These are phyloP conservation scores for Atherinomorus stipes DNA, from an alignment of 2,113 vertebrate species.

Conservation along the genomic window DNA sequence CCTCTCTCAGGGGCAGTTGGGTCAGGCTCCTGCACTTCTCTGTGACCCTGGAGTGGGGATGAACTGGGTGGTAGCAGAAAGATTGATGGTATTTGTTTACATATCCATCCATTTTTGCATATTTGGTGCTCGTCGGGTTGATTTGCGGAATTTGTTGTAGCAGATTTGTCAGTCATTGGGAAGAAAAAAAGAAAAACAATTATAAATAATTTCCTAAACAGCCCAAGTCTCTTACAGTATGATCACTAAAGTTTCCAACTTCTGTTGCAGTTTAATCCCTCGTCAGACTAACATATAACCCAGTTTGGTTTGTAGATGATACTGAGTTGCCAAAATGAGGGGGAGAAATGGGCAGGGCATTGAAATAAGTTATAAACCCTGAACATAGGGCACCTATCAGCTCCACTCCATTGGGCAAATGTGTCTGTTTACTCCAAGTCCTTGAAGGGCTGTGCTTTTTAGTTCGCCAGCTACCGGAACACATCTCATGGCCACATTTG, in stretches of 20 bases:
- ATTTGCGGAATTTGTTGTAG: too few species aligned
- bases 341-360: conserved; percentile 12
- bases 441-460: conserved; percentile 67
- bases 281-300: conserved; percentile 3
- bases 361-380: conserved; percentile 59
- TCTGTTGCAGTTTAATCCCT: conserved; percentile 6
- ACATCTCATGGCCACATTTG: conserved; percentile 71
- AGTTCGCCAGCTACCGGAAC: conserved; percentile 60
- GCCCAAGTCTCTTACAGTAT: too few species aligned
- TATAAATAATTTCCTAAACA: too few species aligned
- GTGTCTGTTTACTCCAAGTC: conserved; percentile 72
- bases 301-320: conserved; percentile 17
- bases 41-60: too few species aligned
- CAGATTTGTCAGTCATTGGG: too few species aligned
- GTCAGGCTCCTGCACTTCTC: too few species aligned
- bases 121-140: too few species aligned
- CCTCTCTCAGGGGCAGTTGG: too few species aligned
- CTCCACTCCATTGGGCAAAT: conserved; percentile 71
- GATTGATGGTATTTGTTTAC: too few species aligned
- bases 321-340: conserved; percentile 33
- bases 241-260: neutral
- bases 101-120: too few species aligned
- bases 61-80: too few species aligned
- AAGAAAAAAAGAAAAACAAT: too few species aligned
- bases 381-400: conserved; percentile 62